Base-by-base conservation (phyloP, 2,113 vertebrate genomes). In the Pterophyllum scalare region DNA sequence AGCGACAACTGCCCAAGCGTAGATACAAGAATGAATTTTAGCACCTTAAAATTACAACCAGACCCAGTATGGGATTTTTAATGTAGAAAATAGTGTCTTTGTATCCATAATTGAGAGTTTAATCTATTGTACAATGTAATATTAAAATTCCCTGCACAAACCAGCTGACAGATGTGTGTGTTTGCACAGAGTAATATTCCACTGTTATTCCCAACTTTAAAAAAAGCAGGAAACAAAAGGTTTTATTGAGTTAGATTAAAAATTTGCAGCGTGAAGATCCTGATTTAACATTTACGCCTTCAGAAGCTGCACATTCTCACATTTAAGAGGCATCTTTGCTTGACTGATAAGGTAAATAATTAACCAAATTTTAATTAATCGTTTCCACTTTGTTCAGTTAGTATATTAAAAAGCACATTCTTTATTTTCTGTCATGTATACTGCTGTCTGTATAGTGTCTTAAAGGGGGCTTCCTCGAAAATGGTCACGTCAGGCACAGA, bases 381-480 rank as follows among this genome's bases (percentile, higher is more conserved):
- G 19, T 67, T 67, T 67, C 8, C 22, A 19, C 24, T 24, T 0
- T 46, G 38, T 67, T 46, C 43, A 49, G 26, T 28, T 24, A 7
- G 0, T 67, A 24, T 67, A 46, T 65, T 43, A 46, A 43, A 6
- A 65, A 11, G 13, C 43, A 11, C 9, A 43, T 65, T 43, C 24
- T 17, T 46, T 17, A 2, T 17, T 65, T 65, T 43, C 43, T n/a
- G 20, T 46, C 0, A 22, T 38, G 40, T 22, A 64, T 14, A 40
- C 12, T 7, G 12, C 38, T 64, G 14, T 64, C 14, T 43, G 35
- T 5, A 64, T 64, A 1, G 40, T 40, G n/a, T 65, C 35, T 40
- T 64, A 15, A 40, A 0, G 33, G 19, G 38, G 60, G 10, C n/a
- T 38, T 5, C 2, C 20, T n/a, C 3, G 14, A 40, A 40, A 22